phyloP scores from a whole-genome alignment of 2,113 vertebrate species.

The Columbina picui region DNA sequence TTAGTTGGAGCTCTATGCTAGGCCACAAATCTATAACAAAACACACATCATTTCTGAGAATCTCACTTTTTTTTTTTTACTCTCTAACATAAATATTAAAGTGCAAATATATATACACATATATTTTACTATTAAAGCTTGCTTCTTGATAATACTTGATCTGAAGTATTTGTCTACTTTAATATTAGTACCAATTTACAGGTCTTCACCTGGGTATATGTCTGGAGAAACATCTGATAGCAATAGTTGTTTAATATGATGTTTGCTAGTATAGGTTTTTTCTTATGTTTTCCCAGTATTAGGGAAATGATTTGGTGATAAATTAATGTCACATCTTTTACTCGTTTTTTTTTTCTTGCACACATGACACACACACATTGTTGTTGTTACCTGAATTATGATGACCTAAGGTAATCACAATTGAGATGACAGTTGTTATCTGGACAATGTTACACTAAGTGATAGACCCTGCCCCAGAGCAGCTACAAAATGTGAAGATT shows the following conservation, averaged over 20 bases:
- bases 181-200: background rate
- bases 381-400: background rate
- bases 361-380: background rate
- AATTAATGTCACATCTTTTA: background rate
- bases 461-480: background rate
- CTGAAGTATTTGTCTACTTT: background rate
- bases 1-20: accelerated
- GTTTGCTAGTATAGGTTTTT: background rate
- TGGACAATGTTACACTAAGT: accelerated
- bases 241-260: background rate
- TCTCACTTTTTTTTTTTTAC: background rate
- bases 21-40: background rate
- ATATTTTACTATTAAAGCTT: background rate
- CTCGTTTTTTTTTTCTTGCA: background rate
- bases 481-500: background rate
- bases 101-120: background rate
- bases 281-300: background rate
- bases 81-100: background rate
- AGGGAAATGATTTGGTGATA: background rate
- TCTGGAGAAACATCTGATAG: background rate
- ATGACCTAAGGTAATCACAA: background rate
- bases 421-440: background rate
- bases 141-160: background rate
- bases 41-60: background rate
- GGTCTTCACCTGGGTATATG: background rate